These are phyloP conservation scores for Augochlorella aurata DNA, from an alignment of 2,888 invertebrate genomes.

Conservation along the genomic window DNA sequence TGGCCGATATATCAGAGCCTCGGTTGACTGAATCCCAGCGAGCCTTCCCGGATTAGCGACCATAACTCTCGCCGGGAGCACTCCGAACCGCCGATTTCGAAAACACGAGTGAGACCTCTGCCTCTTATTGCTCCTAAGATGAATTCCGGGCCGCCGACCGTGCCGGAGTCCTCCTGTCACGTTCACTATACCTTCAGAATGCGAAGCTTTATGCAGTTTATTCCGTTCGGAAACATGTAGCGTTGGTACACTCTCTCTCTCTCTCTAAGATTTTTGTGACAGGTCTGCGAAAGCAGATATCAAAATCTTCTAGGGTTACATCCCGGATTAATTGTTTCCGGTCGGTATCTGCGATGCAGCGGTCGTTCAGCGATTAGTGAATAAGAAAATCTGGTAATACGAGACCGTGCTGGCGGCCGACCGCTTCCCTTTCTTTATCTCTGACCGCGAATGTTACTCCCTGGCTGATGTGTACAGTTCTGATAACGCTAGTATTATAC, in stretches of 20 bases:
- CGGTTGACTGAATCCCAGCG: constrained; percentile 47
- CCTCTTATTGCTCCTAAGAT: constrained; percentile 35
- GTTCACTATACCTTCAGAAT: background rate
- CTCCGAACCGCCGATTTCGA: constrained; percentile 52
- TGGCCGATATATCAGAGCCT: constrained; percentile 67
- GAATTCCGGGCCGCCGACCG: constrained; percentile 47
- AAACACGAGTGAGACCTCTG: constrained; percentile 45
- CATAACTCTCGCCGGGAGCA: constrained; percentile 67
- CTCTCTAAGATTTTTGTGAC: too few relatives aligned
- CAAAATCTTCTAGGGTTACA: constrained; percentile 52
- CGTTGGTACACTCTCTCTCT: too few relatives aligned
- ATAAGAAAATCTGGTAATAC: constrained; percentile 67
- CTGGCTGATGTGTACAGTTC: constrained; percentile 22
- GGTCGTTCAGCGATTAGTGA: constrained; percentile 69
- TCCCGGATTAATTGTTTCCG: constrained; percentile 52
- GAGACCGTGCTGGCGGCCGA: constrained; percentile 50
- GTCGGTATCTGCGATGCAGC: constrained; percentile 46
- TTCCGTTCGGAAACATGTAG: background rate
- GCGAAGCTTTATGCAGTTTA: too few relatives aligned
- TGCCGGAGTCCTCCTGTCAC: background rate
- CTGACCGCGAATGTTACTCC: constrained; percentile 61
- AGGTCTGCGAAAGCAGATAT: background rate
- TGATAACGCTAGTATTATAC: background rate
- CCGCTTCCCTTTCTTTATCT: constrained; percentile 59
- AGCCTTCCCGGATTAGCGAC: constrained; percentile 74